Percentiles rank a stretch among this genome's conserved stretches.
These are phyloP conservation scores for Rissa tridactyla DNA, from an alignment of 2,113 vertebrate species.

Conservation along the genomic window DNA sequence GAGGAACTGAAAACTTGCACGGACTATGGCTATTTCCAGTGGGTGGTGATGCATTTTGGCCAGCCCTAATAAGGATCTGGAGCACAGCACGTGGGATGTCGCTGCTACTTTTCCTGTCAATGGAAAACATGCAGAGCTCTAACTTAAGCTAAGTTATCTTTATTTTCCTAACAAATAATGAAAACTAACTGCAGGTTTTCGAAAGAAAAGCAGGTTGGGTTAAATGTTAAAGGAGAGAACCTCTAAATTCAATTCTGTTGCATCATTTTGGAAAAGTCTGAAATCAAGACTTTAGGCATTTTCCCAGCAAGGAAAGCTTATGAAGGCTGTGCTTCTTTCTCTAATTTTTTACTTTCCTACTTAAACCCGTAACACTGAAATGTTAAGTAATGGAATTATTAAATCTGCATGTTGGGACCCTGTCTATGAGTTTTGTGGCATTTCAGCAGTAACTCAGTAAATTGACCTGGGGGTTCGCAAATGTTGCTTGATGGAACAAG, in stretches of 20 bases:
- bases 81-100: not conserved
- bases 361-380: not conserved
- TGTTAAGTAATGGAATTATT: not conserved
- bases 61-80: not conserved
- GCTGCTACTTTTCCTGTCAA: not conserved
- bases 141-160: not conserved
- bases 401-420: not conserved
- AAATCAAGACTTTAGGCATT: not conserved
- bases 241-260: not conserved
- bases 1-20: not conserved
- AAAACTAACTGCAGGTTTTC: not conserved
- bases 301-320: not conserved
- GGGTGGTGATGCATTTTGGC: not conserved
- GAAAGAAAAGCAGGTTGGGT: not conserved
- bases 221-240: not conserved
- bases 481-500: not conserved
- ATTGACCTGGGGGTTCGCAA: not conserved
- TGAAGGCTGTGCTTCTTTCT: not conserved
- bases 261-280: not conserved
- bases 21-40: not conserved
- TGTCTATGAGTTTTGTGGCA: not conserved
- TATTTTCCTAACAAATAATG: not conserved
- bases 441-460: not conserved
- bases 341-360: not conserved
- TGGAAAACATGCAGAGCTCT: not conserved